Percentiles rank a stretch among this genome's conserved stretches.
These are phyloP conservation scores for Saguinus midas DNA, from an alignment of 2,113 vertebrate genomes.

Conservation along the genomic window DNA sequence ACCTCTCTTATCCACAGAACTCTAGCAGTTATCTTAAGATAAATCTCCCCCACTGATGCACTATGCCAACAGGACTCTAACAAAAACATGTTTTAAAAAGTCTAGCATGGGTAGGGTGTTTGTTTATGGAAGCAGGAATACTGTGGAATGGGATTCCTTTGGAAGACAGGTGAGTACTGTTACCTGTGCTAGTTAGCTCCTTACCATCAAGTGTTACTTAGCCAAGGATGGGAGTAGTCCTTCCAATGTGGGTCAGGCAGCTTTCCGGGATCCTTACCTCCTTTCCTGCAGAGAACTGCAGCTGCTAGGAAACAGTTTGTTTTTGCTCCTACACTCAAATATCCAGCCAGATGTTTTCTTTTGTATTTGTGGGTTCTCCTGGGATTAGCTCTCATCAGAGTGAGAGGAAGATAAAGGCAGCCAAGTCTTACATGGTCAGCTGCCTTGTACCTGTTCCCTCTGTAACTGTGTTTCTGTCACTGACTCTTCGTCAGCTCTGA, in stretches of 20 bases:
- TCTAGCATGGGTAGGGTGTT: not conserved
- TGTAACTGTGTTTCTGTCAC: not conserved
- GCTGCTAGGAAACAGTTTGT: constrained; percentile 54
- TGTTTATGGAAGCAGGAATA: not conserved
- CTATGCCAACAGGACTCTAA: not conserved
- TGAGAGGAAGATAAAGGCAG: constrained; percentile 69
- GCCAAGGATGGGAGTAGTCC: not conserved
- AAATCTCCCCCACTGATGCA: not conserved
- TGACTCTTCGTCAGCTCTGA: not conserved
- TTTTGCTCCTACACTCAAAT: constrained; percentile 26
- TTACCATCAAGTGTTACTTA: not conserved
- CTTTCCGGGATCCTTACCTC: not conserved
- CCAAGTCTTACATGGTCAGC: constrained; percentile 65
- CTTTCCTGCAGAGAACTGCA: constrained; percentile 63
- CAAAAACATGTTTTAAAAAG: not conserved
- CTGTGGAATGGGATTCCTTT: not conserved
- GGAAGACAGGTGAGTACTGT: not conserved
- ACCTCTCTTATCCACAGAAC: not conserved
- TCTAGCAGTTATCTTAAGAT: not conserved
- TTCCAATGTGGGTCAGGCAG: not conserved
- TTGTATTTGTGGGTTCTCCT: constrained; percentile 61
- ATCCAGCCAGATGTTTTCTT: constrained; percentile 74
- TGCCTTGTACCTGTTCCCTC: constrained; percentile 41
- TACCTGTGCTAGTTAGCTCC: not conserved
- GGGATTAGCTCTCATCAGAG: constrained; percentile 69